phyloP scores from a whole-genome alignment of 2,113 vertebrate genomes.

The Coturnix japonica region DNA sequence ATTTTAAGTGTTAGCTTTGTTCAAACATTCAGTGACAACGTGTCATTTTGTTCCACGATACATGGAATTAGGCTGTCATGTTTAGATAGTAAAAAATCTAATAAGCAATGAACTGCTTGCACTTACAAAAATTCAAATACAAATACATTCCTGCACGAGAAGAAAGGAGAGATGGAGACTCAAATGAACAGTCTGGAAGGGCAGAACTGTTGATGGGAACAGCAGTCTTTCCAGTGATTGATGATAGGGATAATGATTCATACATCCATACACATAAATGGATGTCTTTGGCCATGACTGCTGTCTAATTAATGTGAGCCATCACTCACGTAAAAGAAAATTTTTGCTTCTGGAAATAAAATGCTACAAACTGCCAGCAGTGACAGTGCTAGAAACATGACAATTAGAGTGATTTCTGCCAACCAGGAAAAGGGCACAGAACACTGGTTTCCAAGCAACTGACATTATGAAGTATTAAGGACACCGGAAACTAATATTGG shows the following conservation, averaged over 20 bases:
- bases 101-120: not conserved
- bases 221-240: constrained; percentile 18
- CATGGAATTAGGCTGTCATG: not conserved
- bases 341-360: constrained; percentile 51
- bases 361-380: constrained; percentile 35
- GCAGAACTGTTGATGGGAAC: not conserved
- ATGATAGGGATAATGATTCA: constrained; percentile 57
- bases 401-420: constrained; percentile 76
- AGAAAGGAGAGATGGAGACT: not conserved
- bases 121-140: not conserved
- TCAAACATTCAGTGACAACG: not conserved
- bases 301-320: constrained; percentile 70
- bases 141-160: not conserved
- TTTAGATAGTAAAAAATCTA: not conserved
- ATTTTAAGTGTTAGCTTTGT: not conserved
- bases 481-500: constrained; percentile 23
- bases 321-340: constrained; percentile 56
- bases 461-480: constrained; percentile 61
- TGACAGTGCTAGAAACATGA: constrained; percentile 56
- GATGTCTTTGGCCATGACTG: constrained; percentile 45
- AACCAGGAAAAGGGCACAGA: constrained; percentile 72
- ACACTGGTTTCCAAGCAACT: constrained; percentile 84
- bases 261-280: constrained; percentile 36
- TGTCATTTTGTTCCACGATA: not conserved
- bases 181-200: not conserved